These are phyloP conservation scores for Lophochroa leadbeateri DNA, from an alignment of 2,113 vertebrate species.

Conservation along the genomic window DNA sequence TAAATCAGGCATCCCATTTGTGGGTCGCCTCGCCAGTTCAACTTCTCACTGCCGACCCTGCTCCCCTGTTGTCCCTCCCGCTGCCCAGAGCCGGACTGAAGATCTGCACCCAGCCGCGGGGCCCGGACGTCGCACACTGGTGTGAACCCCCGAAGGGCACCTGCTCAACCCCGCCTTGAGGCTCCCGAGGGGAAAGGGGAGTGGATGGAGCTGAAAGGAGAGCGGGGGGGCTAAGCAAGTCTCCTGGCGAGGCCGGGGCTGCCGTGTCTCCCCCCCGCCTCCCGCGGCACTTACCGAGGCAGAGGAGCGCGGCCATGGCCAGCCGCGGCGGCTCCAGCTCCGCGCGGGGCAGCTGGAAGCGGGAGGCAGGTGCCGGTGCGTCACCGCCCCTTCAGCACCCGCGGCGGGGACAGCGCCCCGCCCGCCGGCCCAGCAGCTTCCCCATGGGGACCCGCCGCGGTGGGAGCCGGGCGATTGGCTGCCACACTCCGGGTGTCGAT, in stretches of 20 bases:
- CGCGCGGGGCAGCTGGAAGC: not conserved
- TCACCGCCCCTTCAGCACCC: not conserved
- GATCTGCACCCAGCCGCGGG: not conserved
- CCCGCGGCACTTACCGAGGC: conserved; percentile 61
- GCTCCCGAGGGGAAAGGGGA: not conserved
- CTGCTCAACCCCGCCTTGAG: not conserved
- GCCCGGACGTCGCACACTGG: not conserved
- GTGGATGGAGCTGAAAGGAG: no score
- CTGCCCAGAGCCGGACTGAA: not conserved
- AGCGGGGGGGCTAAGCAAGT: not conserved
- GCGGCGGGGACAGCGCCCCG: not conserved
- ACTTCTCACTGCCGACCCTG: not conserved
- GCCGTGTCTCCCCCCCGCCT: not conserved
- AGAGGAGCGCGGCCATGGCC: conserved; percentile 47
- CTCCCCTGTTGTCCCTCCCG: not conserved
- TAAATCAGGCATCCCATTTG: not conserved
- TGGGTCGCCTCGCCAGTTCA: not conserved
- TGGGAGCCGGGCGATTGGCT: not conserved
- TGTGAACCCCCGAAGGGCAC: not conserved
- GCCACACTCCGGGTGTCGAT: accelerated
- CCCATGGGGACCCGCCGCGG: not conserved
- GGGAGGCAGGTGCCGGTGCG: not conserved
- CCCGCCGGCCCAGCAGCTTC: not conserved
- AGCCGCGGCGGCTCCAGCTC: not conserved
- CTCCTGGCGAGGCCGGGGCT: not conserved